A percentile compares a stretch with the other conserved stretches of the same genome.
Conservation (phyloP, 2,113 vertebrate species). For the Circaetus cinerascens region DNA sequence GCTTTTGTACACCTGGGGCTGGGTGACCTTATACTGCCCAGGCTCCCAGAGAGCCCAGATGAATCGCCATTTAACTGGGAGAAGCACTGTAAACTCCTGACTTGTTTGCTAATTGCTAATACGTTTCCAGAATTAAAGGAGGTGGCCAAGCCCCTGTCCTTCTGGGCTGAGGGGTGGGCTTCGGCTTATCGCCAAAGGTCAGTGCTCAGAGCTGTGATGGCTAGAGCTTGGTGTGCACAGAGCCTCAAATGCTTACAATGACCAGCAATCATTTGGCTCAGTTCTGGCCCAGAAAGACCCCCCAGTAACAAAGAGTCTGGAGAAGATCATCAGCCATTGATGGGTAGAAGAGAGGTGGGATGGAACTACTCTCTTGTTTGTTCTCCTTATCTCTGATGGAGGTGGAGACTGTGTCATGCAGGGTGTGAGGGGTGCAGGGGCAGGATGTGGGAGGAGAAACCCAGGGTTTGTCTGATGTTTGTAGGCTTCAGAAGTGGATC, state of each 20-base stretch:
- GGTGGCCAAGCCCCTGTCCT: neutral
- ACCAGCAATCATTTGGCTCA: neutral
- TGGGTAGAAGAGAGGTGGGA: neutral
- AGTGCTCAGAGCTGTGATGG: neutral
- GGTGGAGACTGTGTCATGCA: neutral
- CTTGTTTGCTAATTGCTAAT: neutral
- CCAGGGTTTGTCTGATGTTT: neutral
- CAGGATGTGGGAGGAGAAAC: conserved; percentile 18
- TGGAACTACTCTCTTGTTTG: neutral
- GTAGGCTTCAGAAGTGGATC: neutral
- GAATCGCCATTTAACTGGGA: rapidly evolving
- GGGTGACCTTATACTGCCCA: no score
- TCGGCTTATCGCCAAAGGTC: neutral
- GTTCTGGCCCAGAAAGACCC: neutral
- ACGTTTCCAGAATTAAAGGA: neutral
- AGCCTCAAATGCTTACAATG: neutral
- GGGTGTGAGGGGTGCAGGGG: neutral
- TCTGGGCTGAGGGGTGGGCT: neutral
- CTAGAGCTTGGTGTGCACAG: neutral
- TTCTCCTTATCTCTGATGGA: neutral
- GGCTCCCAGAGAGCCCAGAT: neutral
- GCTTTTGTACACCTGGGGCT: no score
- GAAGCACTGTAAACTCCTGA: neutral
- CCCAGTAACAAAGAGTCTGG: neutral
- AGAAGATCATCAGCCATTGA: neutral